Base-by-base conservation (phyloP, 1,140 invertebrate genomes). In the Drosophila micromelanica region DNA sequence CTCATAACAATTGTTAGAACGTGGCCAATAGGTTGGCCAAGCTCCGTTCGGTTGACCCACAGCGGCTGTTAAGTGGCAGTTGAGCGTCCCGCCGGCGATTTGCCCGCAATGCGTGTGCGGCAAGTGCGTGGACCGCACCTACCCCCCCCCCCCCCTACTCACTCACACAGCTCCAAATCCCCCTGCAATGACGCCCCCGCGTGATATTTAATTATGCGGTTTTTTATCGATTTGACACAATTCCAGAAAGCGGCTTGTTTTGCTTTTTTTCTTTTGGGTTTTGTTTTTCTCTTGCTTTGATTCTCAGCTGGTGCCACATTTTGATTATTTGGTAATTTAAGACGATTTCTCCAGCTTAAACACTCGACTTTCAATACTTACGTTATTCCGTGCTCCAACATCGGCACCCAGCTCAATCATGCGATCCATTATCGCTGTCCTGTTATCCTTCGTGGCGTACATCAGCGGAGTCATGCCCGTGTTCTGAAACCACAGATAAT, bases 361-460 rank as follows among this genome's bases (percentile, higher is more conserved):
- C 60, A 37, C 32, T 64, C 20, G 38, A 17, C n/a, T 57, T 57
- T 46, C 43, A 52, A 60, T 69, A 96, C 96, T 96, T 93, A 97
- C 97, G 92, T 97, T 97, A 92, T 97, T 98, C 77, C 96, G 95
- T 17, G 96, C 96, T 67, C 97, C 96, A 45, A 98, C 95, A 91
- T 98, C 97, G n/a, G 96, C 96, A 15, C 98, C 98, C 3, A 98
- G 94, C 60, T 99, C 98, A 63, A 98, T 95, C 92, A 99, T 95
- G 52, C 97, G 94, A 92, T 99, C 98, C 51, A 98, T 94, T 82
- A 98, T 95, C 12, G 96, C 95, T 3, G 97, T 96, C 76, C 96
- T 94, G 92, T 98, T 99, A 92, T 99, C 98, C 93, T 98, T 97
- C 0, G 98, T 97, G 1, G 97, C 97, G 86, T 96, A 96, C 97